Evolutionary conservation across 35 echinoderm and acorn worm species (phyloP).

Genomic region (Apostichopus californicus): DNA sequence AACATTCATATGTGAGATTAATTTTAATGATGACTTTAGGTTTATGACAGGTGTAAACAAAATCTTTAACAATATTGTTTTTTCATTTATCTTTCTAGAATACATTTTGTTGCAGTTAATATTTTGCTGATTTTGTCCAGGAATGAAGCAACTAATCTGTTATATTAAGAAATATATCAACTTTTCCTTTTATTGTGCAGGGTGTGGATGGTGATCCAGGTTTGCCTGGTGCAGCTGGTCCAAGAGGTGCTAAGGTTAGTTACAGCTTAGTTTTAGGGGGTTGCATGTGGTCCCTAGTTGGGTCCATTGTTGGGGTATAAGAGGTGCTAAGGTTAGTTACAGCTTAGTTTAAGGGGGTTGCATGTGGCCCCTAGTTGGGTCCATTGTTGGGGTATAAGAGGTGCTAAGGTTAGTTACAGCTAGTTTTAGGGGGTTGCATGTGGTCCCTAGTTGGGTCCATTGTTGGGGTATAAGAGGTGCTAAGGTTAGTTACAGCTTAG

Average conservation of each 20-base stretch:
- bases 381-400: background rate
- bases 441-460: too few relatives aligned
- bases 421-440: background rate
- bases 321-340: too few relatives aligned
- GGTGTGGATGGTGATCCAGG: slow-evolving; percentile 92
- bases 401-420: slow-evolving; percentile 40
- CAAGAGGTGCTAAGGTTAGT: slow-evolving; percentile 54
- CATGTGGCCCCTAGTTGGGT: too few relatives aligned
- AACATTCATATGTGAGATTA: too few relatives aligned
- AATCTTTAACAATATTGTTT: too few relatives aligned
- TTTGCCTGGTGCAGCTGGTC: slow-evolving; percentile 54
- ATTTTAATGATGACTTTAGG: too few relatives aligned
- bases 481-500: slow-evolving; percentile 30
- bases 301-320: too few relatives aligned
- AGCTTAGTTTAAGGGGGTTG: background rate
- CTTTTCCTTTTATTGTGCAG: slow-evolving; percentile 40
- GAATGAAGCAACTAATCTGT: background rate
- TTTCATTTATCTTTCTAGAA: background rate
- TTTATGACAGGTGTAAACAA: too few relatives aligned
- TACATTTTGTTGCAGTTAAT: background rate
- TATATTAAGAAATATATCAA: background rate
- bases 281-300: too few relatives aligned
- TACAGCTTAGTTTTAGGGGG: background rate
- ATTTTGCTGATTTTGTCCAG: background rate
- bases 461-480: slow-evolving; percentile 3